Percentiles rank a stretch among this genome's conserved stretches.
Conservation (phyloP, 1,140 invertebrate species). For the Araneus ventricosus region DNA sequence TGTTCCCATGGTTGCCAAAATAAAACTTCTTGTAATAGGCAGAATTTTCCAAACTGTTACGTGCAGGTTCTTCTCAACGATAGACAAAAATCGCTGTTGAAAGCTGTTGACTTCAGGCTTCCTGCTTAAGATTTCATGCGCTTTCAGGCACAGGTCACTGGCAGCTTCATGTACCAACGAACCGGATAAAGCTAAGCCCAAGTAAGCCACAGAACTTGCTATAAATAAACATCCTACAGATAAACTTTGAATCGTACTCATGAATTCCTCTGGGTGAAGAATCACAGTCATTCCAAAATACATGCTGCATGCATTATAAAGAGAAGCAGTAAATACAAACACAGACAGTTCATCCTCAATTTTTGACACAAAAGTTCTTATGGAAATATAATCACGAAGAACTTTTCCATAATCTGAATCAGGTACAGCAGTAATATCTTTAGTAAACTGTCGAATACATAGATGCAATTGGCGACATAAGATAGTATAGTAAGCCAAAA, state of each 20-base stretch:
- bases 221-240: neutral
- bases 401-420: neutral
- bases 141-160: neutral
- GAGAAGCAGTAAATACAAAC: neutral
- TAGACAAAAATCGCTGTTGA: neutral
- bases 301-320: neutral
- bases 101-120: neutral
- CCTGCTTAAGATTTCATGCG: neutral
- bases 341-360: neutral
- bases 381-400: neutral
- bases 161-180: neutral
- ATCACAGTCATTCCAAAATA: neutral
- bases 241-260: neutral
- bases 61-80: neutral
- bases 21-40: conserved; percentile 20
- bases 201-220: neutral
- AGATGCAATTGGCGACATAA: neutral
- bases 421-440: neutral
- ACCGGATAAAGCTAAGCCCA: neutral
- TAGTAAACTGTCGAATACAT: neutral
- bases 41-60: conserved; percentile 27
- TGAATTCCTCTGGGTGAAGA: neutral
- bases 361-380: neutral
- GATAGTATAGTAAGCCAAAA: neutral
- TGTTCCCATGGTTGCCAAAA: conserved; percentile 3